These are phyloP conservation scores for Enteromius viviparus DNA, from an alignment of 2,797 vertebrate genomes.

Conservation along the genomic window DNA sequence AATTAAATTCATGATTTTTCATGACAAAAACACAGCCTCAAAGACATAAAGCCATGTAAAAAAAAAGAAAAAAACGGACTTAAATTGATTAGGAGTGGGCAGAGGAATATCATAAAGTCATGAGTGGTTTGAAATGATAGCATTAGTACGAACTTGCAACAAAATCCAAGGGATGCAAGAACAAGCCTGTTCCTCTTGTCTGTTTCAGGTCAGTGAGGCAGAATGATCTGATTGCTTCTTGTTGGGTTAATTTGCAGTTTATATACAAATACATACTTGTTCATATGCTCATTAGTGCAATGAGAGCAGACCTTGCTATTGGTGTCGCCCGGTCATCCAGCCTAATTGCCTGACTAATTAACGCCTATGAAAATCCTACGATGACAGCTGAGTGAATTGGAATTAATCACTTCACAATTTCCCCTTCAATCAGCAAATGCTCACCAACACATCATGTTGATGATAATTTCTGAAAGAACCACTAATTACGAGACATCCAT, in stretches of 20 bases:
- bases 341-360: slow-evolving; percentile 43
- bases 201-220: neutral
- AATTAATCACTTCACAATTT: slow-evolving; percentile 51
- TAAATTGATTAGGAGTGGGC: slow-evolving; percentile 6
- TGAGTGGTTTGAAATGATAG: neutral
- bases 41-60: neutral
- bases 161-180: slow-evolving; percentile 1
- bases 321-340: slow-evolving; percentile 25
- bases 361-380: slow-evolving; percentile 33
- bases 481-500: slow-evolving; percentile 45
- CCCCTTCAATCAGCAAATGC: slow-evolving; percentile 50
- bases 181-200: neutral
- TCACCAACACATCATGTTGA: slow-evolving; percentile 38
- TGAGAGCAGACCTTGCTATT: slow-evolving; percentile 17
- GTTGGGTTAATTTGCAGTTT: slow-evolving; percentile 32
- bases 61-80: neutral
- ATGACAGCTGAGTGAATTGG: slow-evolving; percentile 46
- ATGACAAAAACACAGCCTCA: neutral
- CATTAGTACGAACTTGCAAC: neutral
- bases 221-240: slow-evolving; percentile 21
- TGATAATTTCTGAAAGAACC: slow-evolving; percentile 39
- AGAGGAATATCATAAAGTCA: slow-evolving; percentile 13
- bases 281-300: slow-evolving; percentile 26
- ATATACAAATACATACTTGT: slow-evolving; percentile 36
- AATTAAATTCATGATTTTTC: neutral